Base-by-base conservation (phyloP, 1,140 invertebrate species). In the Coptotermes formosanus region DNA sequence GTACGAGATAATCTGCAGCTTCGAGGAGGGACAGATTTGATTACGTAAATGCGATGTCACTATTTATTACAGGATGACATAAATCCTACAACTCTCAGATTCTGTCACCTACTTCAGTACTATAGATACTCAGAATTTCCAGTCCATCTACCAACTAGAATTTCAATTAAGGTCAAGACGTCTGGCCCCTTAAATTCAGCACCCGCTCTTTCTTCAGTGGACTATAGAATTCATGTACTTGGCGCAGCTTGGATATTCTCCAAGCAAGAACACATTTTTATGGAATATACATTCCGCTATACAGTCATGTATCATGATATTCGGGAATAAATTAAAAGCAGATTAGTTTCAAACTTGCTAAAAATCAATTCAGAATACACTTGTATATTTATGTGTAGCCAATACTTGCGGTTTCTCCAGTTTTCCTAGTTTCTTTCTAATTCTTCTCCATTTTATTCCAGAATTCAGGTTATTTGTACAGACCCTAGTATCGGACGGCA, bases 141-240 rank as follows among this genome's bases (percentile, higher is more conserved):
- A 25, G 64, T 75, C 64, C 64, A 75, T 6, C 7, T 75, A 75
- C 6, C 9, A 75, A 75, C 64, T 75, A 30, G 64, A 75, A 30
- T 75, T 75, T 75, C n/a, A 25, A 75, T 75, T 75, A 75, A 75
- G 64, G 64, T 75, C n/a, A 75, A 75, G 25, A 75, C n/a, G 64
- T 75, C 64, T 75, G 64, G n/a, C n/a, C n/a, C 30, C n/a, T 75
- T 30, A 12, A 25, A 55, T 19, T 55, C 14, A 4, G 14, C n/a
- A 30, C 25, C n/a, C 64, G 7, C n/a, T 75, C 16, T n/a, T n/a
- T 30, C 7, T 75, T 75, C 25, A 75, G 7, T 30, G 16, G 2
- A 30, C 2, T 75, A 8, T 30, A 55, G 52, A 55, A 75, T 75
- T 30, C 9, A 25, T 75, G 25, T 14, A 75, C 8, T 75, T 75